These are phyloP conservation scores for Andrena camellia DNA, from an alignment of 2,888 invertebrate genomes.

Conservation along the genomic window DNA sequence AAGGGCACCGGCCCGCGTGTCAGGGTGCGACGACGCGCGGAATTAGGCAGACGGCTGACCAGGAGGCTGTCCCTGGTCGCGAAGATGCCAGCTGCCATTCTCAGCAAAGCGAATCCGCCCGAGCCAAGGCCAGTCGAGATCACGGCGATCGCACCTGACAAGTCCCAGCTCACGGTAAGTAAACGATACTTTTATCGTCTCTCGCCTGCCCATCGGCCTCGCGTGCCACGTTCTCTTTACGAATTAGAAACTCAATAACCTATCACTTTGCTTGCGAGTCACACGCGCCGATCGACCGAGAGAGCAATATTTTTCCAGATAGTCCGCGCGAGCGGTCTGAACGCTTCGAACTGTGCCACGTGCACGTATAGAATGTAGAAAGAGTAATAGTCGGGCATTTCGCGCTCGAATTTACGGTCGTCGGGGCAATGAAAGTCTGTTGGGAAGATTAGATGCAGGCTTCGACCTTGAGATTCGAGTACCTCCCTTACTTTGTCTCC, in stretches of 20 bases:
- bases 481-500: too few species aligned
- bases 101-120: conserved; percentile 85
- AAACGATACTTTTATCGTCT: conserved; percentile 8
- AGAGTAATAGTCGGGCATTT: too few species aligned
- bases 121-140: conserved; percentile 87
- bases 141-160: conserved; percentile 89
- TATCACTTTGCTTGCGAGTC: background rate
- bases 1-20: conserved; percentile 81
- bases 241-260: conserved; percentile 5
- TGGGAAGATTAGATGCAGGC: too few species aligned
- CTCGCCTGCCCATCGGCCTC: background rate
- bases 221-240: background rate
- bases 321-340: too few species aligned
- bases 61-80: conserved; percentile 88
- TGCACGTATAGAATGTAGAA: too few species aligned
- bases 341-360: too few species aligned
- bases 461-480: too few species aligned
- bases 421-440: too few species aligned
- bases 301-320: too few species aligned
- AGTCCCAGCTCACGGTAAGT: conserved; percentile 88
- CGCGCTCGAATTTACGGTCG: too few species aligned
- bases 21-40: conserved; percentile 83
- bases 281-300: too few species aligned
- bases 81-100: conserved; percentile 87
- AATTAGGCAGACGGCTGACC: conserved; percentile 88